phyloP scores from a whole-genome alignment of 1,140 invertebrate genomes.

The Lordiphosa clarofinis region DNA sequence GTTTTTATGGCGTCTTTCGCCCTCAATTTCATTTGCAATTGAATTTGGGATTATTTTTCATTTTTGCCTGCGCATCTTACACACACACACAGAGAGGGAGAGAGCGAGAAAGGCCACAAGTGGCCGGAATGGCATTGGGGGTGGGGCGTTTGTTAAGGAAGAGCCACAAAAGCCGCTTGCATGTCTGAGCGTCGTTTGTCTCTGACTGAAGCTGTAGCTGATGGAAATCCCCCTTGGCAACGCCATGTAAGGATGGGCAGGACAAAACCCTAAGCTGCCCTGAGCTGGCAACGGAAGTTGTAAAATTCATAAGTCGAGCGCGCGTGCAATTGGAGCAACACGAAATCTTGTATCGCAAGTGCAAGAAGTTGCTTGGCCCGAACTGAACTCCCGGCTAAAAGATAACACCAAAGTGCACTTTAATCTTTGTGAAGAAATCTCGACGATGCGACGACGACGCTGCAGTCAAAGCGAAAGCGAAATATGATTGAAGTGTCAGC shows the following conservation, averaged over 20 bases:
- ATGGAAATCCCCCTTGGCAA: slow-evolving; percentile 33
- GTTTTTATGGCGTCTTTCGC: slow-evolving; percentile 66
- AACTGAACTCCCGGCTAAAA: slow-evolving; percentile 55
- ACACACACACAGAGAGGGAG: slow-evolving; percentile 12
- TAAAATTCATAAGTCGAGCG: slow-evolving; percentile 72
- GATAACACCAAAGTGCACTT: slow-evolving; percentile 76
- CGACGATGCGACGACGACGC: slow-evolving; percentile 26
- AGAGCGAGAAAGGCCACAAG: slow-evolving; percentile 55
- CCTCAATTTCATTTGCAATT: slow-evolving; percentile 77
- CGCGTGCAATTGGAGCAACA: slow-evolving; percentile 64
- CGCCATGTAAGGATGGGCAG: slow-evolving; percentile 14
- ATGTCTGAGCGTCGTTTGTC: slow-evolving; percentile 72
- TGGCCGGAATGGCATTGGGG: slow-evolving; percentile 50
- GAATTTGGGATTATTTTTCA: slow-evolving; percentile 77
- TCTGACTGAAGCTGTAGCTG: slow-evolving; percentile 38
- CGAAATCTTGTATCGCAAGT: slow-evolving; percentile 49
- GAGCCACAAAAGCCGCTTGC: slow-evolving; percentile 59
- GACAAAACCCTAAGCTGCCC: slow-evolving; percentile 43
- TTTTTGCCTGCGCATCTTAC: slow-evolving; percentile 63
- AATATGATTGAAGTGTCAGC: slow-evolving; percentile 68
- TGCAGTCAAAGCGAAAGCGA: slow-evolving; percentile 49
- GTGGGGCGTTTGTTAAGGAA: slow-evolving; percentile 1
- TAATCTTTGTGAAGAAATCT: slow-evolving; percentile 72
- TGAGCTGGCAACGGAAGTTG: slow-evolving; percentile 65
- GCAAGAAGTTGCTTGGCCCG: slow-evolving; percentile 52